phyloP scores from a whole-genome alignment of 2,888 invertebrate genomes.

The Aradus depressus region DNA sequence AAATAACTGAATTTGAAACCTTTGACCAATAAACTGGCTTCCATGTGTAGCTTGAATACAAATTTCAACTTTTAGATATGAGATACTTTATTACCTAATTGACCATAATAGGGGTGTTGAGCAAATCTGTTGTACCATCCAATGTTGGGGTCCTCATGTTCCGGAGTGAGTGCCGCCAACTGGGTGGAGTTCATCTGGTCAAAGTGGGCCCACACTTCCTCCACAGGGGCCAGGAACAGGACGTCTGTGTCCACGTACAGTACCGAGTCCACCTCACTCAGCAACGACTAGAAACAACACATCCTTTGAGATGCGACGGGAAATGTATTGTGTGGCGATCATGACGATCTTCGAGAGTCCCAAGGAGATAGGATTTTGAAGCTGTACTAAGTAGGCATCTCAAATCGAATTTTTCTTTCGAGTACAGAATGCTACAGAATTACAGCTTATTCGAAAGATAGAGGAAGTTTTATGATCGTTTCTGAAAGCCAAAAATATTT shows the following conservation, averaged over 20 bases:
- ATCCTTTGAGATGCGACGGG: neutral
- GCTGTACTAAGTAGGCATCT: too few species aligned
- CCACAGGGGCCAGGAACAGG: conserved; percentile 70
- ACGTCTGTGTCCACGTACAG: conserved; percentile 90
- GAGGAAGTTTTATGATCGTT: too few species aligned
- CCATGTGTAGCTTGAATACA: neutral
- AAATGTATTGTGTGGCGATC: too few species aligned
- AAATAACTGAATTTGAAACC: too few species aligned
- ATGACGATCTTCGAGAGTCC: too few species aligned
- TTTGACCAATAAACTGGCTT: too few species aligned
- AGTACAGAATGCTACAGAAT: too few species aligned
- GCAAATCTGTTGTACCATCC: conserved; percentile 96
- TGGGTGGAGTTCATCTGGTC: conserved; percentile 69
- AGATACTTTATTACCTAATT: too few species aligned
- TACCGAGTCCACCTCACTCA: conserved; percentile 69
- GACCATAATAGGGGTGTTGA: conserved; percentile 85
- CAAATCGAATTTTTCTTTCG: too few species aligned
- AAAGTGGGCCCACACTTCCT: conserved; percentile 76
- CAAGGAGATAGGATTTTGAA: too few species aligned
- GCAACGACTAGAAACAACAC: conserved; percentile 52
- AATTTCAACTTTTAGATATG: neutral
- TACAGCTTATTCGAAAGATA: too few species aligned
- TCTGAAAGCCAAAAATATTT: too few species aligned
- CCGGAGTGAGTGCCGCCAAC: conserved; percentile 75
- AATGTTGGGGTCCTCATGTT: conserved; percentile 83